Conservation (phyloP, 2,888 invertebrate species). For the Sicus ferrugineus region DNA sequence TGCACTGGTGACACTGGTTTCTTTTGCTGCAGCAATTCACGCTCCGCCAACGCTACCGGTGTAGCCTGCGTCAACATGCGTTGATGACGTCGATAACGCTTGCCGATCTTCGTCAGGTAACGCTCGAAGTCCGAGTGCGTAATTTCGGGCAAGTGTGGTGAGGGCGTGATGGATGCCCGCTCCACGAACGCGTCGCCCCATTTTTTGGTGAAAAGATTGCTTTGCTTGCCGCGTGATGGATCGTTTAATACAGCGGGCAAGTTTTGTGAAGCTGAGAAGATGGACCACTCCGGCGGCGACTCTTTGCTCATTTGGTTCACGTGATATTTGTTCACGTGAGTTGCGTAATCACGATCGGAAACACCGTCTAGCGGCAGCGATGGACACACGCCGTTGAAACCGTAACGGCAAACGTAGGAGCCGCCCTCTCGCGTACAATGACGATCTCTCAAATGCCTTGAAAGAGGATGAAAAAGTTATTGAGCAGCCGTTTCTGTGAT, state of each 20-base stretch:
- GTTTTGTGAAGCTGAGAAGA: slow-evolving; percentile 90
- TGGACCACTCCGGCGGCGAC: slow-evolving; percentile 66
- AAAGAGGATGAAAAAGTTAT: neutral
- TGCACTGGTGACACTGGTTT: slow-evolving; percentile 44
- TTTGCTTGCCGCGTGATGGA: slow-evolving; percentile 88
- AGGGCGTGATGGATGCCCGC: slow-evolving; percentile 77
- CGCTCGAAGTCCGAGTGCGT: slow-evolving; percentile 84
- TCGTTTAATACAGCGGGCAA: slow-evolving; percentile 95
- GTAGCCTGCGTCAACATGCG: slow-evolving; percentile 60
- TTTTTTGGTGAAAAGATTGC: slow-evolving; percentile 93
- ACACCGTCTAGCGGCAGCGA: slow-evolving; percentile 90
- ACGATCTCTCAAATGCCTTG: slow-evolving; percentile 78
- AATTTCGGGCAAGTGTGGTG: slow-evolving; percentile 84
- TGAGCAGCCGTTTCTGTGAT: neutral
- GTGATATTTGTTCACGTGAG: slow-evolving; percentile 79
- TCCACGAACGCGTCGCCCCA: slow-evolving; percentile 98
- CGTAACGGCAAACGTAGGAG: slow-evolving; percentile 86
- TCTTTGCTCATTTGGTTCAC: slow-evolving; percentile 62
- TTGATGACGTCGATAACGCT: slow-evolving; percentile 72
- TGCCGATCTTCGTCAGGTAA: slow-evolving; percentile 82
- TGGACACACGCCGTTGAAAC: slow-evolving; percentile 84
- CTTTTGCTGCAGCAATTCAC: slow-evolving; percentile 34
- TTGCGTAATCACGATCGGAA: slow-evolving; percentile 86
- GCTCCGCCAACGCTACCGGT: slow-evolving; percentile 38
- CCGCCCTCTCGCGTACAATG: slow-evolving; percentile 88